phyloP scores from a whole-genome alignment of 2,888 invertebrate species.

The Apodemia hepburni region DNA sequence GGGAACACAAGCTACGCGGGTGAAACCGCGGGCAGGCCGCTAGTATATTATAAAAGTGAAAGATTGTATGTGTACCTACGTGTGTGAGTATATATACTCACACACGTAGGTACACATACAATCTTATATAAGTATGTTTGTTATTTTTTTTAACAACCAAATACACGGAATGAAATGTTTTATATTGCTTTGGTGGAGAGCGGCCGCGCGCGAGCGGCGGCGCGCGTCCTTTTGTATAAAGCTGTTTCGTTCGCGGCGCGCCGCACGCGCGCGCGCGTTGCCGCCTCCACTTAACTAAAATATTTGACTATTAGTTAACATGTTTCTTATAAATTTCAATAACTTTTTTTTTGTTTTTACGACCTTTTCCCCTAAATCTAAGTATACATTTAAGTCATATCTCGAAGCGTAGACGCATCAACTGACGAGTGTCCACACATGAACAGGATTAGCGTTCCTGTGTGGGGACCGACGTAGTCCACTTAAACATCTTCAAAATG shows the following conservation, averaged over 20 bases:
- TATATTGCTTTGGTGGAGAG: constrained; percentile 62
- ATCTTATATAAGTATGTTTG: too few species aligned
- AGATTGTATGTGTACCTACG: too few species aligned
- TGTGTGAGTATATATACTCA: too few species aligned
- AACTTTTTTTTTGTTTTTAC: constrained; percentile 73
- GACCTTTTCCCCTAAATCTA: constrained; percentile 76
- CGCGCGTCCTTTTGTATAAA: constrained; percentile 61
- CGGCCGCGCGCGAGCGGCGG: constrained; percentile 35
- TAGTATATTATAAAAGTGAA: too few species aligned
- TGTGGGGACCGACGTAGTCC: constrained; percentile 69
- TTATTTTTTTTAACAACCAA: constrained; percentile 72
- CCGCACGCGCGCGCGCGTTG: constrained; percentile 39
- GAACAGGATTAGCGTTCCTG: constrained; percentile 58
- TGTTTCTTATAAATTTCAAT: constrained; percentile 80
- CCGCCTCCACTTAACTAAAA: constrained; percentile 59
- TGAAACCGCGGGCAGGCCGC: too few species aligned
- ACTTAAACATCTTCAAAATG: constrained; percentile 76
- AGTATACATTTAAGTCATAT: constrained; percentile 78
- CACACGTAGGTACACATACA: too few species aligned
- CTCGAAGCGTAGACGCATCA: constrained; percentile 76
- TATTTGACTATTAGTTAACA: constrained; percentile 78
- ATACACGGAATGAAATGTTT: constrained; percentile 78
- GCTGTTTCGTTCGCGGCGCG: constrained; percentile 48
- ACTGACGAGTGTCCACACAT: constrained; percentile 60
- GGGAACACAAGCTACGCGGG: too few species aligned